Evolutionary conservation across 2,888 invertebrate species (phyloP).

Genomic region (Drosophila mayaguana): DNA sequence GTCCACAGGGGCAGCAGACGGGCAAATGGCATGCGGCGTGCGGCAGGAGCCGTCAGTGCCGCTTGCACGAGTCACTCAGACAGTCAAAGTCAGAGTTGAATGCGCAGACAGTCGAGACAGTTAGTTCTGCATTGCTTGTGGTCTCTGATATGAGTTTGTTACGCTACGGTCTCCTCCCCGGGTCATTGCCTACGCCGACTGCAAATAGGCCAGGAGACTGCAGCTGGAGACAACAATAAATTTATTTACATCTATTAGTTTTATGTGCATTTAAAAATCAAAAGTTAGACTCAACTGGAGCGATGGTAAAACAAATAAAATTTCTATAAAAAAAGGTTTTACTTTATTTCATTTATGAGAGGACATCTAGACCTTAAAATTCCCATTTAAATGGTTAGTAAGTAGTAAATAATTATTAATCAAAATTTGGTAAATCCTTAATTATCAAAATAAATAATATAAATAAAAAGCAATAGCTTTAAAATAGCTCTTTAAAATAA

Average conservation of each 20-base stretch:
- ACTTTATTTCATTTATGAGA: no score
- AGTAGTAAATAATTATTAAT: no score
- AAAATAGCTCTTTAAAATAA: no score
- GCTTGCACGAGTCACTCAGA: constrained; percentile 54
- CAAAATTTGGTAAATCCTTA: no score
- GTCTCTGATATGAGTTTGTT: constrained; percentile 6
- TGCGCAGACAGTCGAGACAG: constrained; percentile 46
- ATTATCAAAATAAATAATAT: no score
- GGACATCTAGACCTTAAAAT: no score
- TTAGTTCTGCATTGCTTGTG: constrained; percentile 19
- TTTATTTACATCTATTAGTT: constrained; percentile 3
- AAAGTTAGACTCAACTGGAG: neutral
- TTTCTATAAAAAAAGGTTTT: no score
- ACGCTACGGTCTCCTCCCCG: neutral
- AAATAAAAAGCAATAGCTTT: no score
- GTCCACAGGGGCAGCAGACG: constrained; percentile 54
- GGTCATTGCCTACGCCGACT: neutral
- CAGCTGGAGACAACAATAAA: neutral
- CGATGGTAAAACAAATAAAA: no score
- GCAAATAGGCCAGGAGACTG: neutral
- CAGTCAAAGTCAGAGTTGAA: constrained; percentile 50
- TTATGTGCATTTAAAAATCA: neutral
- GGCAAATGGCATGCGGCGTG: constrained; percentile 49
- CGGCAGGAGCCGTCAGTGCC: constrained; percentile 43
- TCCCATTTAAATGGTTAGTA: no score